Base-by-base conservation (phyloP, 1,140 invertebrate species). In the Zaprionus gabonicus region DNA sequence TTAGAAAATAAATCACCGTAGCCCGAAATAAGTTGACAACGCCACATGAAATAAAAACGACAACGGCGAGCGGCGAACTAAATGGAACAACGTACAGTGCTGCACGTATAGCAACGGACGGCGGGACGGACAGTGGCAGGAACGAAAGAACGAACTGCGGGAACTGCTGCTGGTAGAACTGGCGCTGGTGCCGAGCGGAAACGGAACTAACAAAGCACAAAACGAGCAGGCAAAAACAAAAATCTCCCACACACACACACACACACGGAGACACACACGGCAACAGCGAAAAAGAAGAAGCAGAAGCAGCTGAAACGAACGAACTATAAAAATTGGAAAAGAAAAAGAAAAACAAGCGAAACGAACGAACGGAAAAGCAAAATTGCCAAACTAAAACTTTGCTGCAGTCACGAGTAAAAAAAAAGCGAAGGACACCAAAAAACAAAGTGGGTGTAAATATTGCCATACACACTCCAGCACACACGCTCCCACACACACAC, bases 321-420 rank as follows among this genome's bases (percentile, higher is more conserved):
- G n/a, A 46, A 72, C 67, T 63, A 56, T 41, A 51, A 81, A 76
- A 80, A 78, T 62, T 58, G 28, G 53, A 66, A 72, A 79, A 73
- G 34, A 57, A 67, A 78, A 68, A 69, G 23, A 51, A 56, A 73
- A 86, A 85, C 53, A 34, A 73, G 81, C 73, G 64, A 82, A 83
- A 73, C 57, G 68, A 84, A 76, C 84, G 84, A 84, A 76, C 84
- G 84, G 84, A 88, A 87, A 83, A 78, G 84, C 84, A 88, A 87
- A 87, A 87, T 88, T 87, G 84, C 81, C 84, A 87, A 87, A 90
- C 81, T 88, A 84, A 88, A 88, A 88, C 81, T 85, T 85, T 85
- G 78, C 78, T 81, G 78, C 84, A 84, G 80, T 78, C 77, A 82
- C 70, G 80, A 41, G 41, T 17, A 46, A 46, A 65, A 78, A 63